Conservation (phyloP, 2,797 vertebrate genomes). For the Lutra lutra region DNA sequence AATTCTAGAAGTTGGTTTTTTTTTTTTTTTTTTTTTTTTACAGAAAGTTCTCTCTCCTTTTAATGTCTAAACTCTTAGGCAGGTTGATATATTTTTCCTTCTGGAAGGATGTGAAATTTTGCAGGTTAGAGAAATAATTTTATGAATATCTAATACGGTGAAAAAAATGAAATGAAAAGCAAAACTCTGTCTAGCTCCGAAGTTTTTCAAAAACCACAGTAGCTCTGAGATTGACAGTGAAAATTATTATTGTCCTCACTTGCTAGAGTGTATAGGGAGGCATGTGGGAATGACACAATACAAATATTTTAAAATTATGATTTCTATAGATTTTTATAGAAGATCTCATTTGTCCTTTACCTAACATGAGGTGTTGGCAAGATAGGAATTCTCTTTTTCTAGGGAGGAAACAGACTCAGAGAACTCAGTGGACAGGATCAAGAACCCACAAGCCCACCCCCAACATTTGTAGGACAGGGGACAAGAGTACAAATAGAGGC, state of each 20-base stretch:
- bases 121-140: constrained; percentile 9
- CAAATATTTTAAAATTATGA: neutral
- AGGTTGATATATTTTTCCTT: neutral
- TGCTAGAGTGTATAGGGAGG: neutral
- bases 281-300: neutral
- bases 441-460: neutral
- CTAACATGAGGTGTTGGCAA: neutral
- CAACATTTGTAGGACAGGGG: neutral
- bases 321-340: neutral
- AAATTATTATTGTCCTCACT: neutral
- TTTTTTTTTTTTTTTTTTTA: neutral
- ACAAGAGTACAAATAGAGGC: neutral
- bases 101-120: constrained; percentile 12
- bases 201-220: neutral
- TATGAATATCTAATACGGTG: neutral
- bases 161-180: constrained; percentile 21
- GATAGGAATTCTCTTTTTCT: neutral
- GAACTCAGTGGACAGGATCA: neutral
- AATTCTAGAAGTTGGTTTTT: neutral
- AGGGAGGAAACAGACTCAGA: neutral
- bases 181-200: neutral
- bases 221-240: neutral
- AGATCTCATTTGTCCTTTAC: neutral
- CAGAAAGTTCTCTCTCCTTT: neutral
- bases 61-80: neutral